Evolutionary conservation across 2,113 vertebrate genomes (phyloP).

Genomic region (Burhinus oedicnemus): DNA sequence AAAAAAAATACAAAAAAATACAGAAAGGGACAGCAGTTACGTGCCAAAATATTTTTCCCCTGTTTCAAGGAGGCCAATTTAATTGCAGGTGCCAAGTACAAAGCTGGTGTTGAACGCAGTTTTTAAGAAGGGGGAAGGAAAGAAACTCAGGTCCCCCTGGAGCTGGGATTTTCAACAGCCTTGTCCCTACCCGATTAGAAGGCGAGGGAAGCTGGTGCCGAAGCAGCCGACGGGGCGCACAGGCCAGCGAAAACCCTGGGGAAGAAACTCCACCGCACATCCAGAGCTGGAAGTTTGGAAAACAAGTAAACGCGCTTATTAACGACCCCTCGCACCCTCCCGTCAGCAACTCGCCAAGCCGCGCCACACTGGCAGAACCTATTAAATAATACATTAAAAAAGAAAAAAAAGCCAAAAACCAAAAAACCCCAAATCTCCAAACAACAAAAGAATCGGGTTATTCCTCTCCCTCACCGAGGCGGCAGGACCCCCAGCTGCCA

Average conservation of each 20-base stretch:
- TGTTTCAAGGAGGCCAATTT: neutral
- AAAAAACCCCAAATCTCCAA: no score
- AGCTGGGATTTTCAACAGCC: fast-evolving
- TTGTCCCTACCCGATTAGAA: neutral
- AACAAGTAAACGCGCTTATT: neutral
- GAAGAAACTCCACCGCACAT: neutral
- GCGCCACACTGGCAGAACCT: neutral
- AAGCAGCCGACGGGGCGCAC: neutral
- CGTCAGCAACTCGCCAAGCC: neutral
- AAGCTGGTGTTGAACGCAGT: neutral
- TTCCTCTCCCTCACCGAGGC: no score
- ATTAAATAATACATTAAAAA: neutral
- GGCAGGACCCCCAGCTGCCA: neutral
- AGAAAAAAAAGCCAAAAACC: neutral
- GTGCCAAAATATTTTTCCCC: neutral
- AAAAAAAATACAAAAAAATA: neutral
- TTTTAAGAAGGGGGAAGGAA: neutral
- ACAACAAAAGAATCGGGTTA: no score
- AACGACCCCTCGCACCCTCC: neutral
- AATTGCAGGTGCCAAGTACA: neutral
- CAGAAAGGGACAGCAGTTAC: neutral
- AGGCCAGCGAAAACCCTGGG: neutral
- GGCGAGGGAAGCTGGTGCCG: neutral
- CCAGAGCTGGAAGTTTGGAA: neutral
- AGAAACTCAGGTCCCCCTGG: neutral